phyloP scores from a whole-genome alignment of 2,888 invertebrate genomes.

The Eremobia ochroleuca region DNA sequence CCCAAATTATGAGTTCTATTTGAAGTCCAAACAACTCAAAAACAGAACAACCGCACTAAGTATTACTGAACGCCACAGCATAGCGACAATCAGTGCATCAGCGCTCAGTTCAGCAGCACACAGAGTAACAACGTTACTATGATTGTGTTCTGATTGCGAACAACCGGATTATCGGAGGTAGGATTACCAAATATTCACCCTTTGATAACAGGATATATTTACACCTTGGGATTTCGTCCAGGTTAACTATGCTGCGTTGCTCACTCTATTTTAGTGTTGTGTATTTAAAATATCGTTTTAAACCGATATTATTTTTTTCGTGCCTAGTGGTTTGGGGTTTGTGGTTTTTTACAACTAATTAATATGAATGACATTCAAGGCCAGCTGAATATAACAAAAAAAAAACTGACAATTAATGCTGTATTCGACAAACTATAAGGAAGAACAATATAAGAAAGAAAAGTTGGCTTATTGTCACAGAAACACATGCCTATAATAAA shows the following conservation, averaged over 20 bases:
- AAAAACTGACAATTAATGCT: not conserved
- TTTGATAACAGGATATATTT: conserved; percentile 28
- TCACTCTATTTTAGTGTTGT: not conserved
- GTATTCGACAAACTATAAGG: not conserved
- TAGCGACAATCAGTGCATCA: conserved; percentile 44
- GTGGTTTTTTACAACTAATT: too few species aligned
- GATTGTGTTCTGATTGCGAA: conserved; percentile 58
- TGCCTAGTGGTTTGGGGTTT: not conserved
- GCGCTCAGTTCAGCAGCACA: conserved; percentile 14
- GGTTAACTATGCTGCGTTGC: too few species aligned
- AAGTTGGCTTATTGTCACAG: too few species aligned
- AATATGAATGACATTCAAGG: not conserved
- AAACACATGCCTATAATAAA: not conserved
- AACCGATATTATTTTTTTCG: not conserved
- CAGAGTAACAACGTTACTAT: conserved; percentile 45
- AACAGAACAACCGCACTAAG: not conserved
- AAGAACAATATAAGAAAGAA: not conserved
- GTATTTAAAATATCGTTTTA: not conserved
- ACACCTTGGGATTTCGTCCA: not conserved
- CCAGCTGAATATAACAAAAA: too few species aligned
- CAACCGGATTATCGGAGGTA: conserved; percentile 32
- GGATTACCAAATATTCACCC: conserved; percentile 23
- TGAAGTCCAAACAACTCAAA: not conserved
- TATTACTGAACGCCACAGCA: conserved; percentile 17
- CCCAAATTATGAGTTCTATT: not conserved